phyloP scores from a whole-genome alignment of 2,888 invertebrate species.

The Meta bourneti region DNA sequence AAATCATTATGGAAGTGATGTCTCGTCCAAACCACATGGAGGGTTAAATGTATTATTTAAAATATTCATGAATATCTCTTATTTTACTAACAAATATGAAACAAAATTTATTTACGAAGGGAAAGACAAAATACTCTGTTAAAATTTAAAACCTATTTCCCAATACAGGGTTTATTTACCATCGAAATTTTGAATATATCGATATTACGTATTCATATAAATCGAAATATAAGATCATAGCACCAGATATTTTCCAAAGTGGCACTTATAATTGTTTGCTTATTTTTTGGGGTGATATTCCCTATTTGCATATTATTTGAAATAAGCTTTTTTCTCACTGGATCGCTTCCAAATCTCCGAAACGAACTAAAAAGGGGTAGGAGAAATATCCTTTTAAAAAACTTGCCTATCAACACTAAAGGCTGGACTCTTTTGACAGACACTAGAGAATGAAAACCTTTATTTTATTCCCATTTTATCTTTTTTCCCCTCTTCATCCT shows the following conservation, averaged over 20 bases:
- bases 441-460: conserved; percentile 37
- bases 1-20: too few species aligned
- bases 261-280: neutral
- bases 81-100: too few species aligned
- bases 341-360: conserved; percentile 38
- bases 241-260: neutral
- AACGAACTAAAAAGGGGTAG: neutral
- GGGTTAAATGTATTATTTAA: too few species aligned
- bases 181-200: neutral
- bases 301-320: conserved; percentile 47
- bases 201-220: neutral
- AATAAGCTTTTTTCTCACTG: conserved; percentile 40
- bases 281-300: conserved; percentile 6
- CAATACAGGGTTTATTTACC: neutral
- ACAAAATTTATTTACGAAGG: neutral
- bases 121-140: neutral
- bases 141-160: neutral
- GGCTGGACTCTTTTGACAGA: conserved; percentile 28
- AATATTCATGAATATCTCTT: too few species aligned
- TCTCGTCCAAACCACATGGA: too few species aligned
- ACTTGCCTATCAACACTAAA: conserved; percentile 30
- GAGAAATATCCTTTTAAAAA: conserved; percentile 20
- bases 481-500: conserved; percentile 30
- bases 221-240: neutral
- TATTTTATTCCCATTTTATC: conserved; percentile 65